Percentiles rank a stretch among this genome's conserved stretches.
These are phyloP conservation scores for Nothobranchius furzeri DNA, from an alignment of 2,113 vertebrate genomes.

Conservation along the genomic window DNA sequence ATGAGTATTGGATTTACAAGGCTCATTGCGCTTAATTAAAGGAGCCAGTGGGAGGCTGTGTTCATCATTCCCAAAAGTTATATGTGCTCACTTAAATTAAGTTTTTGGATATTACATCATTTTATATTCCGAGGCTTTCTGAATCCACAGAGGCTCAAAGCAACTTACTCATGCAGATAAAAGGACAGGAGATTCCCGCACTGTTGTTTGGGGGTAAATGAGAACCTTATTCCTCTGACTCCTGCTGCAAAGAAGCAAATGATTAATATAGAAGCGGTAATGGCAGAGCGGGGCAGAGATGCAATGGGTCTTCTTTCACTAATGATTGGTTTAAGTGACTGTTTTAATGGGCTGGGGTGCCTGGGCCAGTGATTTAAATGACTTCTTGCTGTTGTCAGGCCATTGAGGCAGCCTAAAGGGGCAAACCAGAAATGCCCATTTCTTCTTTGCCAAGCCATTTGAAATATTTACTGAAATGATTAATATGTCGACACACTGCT, in stretches of 20 bases:
- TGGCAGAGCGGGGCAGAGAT: conserved; percentile 58
- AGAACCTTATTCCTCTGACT: conserved; percentile 42
- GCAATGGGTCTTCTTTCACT: conserved; percentile 69
- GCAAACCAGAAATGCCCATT: conserved; percentile 10
- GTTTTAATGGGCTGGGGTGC: conserved; percentile 69
- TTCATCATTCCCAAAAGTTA: conserved; percentile 45
- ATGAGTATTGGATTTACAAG: conserved; percentile 60
- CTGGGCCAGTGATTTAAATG: conserved; percentile 57
- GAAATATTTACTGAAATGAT: not conserved
- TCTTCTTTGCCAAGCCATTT: conserved; percentile 15
- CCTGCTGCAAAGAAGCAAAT: conserved; percentile 42
- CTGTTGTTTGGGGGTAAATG: conserved; percentile 50
- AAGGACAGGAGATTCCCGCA: conserved; percentile 11
- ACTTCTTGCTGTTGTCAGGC: conserved; percentile 34
- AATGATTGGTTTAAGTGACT: conserved; percentile 79
- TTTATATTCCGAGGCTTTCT: conserved; percentile 22
- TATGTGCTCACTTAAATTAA: conserved; percentile 34
- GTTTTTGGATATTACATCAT: conserved; percentile 17
- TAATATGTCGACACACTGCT: conserved; percentile 5
- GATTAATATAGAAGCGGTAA: conserved; percentile 66
- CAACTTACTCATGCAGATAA: conserved; percentile 37
- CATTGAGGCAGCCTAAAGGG: conserved; percentile 21
- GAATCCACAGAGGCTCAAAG: not conserved
- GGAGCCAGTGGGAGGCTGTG: conserved; percentile 23
- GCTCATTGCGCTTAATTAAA: conserved; percentile 63